These are phyloP conservation scores for Myoxocephalus aenaeus DNA, from an alignment of 2,797 vertebrate species.

Conservation along the genomic window DNA sequence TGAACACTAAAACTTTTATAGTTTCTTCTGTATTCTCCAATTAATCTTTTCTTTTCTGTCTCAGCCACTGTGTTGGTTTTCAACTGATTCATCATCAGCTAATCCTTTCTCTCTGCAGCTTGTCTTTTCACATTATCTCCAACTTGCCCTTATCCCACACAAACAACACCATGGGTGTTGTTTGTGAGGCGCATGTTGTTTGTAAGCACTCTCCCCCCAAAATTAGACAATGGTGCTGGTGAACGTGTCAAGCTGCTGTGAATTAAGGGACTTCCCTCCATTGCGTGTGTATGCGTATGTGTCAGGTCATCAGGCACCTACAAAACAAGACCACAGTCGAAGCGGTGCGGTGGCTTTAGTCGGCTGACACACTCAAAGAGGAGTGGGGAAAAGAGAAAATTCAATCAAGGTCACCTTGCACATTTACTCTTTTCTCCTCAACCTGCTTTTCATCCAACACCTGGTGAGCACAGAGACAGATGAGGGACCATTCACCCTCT, in stretches of 20 bases:
- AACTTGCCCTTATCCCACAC: slow-evolving; percentile 60
- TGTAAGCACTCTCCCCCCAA: not conserved
- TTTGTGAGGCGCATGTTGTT: slow-evolving; percentile 53
- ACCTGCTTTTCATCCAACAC: slow-evolving; percentile 72
- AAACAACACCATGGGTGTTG: slow-evolving; percentile 54
- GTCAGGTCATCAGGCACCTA: slow-evolving; percentile 28
- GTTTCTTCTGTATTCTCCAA: slow-evolving; percentile 20
- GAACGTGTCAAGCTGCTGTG: slow-evolving; percentile 52
- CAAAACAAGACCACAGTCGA: slow-evolving; percentile 1
- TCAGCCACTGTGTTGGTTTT: slow-evolving; percentile 44
- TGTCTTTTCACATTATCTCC: slow-evolving; percentile 69
- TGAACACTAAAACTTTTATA: slow-evolving; percentile 9
- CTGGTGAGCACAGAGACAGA: slow-evolving; percentile 70
- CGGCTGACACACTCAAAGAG: slow-evolving; percentile 36
- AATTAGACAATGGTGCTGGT: slow-evolving; percentile 40
- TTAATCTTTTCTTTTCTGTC: slow-evolving; percentile 23
- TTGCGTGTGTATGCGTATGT: not conserved
- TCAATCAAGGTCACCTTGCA: slow-evolving; percentile 75
- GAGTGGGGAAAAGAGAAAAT: slow-evolving; percentile 41
- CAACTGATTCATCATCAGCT: slow-evolving; percentile 65
- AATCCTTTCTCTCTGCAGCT: slow-evolving; percentile 67
- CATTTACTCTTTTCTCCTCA: slow-evolving; percentile 74
- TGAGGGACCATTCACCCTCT: slow-evolving; percentile 67
- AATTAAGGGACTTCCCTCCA: slow-evolving; percentile 38
- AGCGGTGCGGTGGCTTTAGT: slow-evolving; percentile 31